phyloP scores from a whole-genome alignment of 2,797 vertebrate genomes.

The Knipowitschia caucasica region DNA sequence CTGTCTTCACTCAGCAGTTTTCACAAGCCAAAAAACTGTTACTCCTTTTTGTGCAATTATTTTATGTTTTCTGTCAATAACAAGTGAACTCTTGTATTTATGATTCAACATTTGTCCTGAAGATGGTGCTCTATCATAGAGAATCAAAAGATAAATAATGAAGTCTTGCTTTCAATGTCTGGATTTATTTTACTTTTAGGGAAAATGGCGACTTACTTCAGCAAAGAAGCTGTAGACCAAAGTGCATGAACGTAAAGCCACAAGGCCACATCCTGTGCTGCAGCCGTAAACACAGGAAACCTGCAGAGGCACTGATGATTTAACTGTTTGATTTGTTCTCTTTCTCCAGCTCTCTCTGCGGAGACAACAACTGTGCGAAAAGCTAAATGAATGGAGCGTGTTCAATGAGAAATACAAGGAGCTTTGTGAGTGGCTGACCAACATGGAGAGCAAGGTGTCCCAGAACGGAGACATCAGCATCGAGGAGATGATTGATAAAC shows the following conservation, averaged over 20 bases:
- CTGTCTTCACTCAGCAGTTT: no score
- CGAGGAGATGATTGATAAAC: conserved; percentile 98
- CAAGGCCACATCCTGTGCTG: conserved; percentile 57
- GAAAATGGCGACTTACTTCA: background rate
- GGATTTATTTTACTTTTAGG: background rate
- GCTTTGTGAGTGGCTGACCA: conserved; percentile 94
- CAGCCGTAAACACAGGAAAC: conserved; percentile 48
- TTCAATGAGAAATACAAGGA: conserved; percentile 97
- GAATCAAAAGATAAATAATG: background rate
- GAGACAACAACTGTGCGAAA: conserved; percentile 87
- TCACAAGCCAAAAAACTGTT: no score
- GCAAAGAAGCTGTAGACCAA: conserved; percentile 1
- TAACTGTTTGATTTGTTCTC: background rate
- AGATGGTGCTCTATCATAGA: conserved; percentile 26
- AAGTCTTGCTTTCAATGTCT: background rate
- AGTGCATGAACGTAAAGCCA: conserved; percentile 21
- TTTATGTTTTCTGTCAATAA: no score
- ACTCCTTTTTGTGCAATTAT: no score
- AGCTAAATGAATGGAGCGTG: conserved; percentile 92
- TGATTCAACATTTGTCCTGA: no score
- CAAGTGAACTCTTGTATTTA: no score
- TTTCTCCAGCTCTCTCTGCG: conserved; percentile 83
- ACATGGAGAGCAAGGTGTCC: conserved; percentile 97
- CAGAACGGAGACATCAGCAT: conserved; percentile 96
- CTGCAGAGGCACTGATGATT: background rate